Conservation (phyloP, 2,888 invertebrate genomes). For the Sinhomidia bicolor region DNA sequence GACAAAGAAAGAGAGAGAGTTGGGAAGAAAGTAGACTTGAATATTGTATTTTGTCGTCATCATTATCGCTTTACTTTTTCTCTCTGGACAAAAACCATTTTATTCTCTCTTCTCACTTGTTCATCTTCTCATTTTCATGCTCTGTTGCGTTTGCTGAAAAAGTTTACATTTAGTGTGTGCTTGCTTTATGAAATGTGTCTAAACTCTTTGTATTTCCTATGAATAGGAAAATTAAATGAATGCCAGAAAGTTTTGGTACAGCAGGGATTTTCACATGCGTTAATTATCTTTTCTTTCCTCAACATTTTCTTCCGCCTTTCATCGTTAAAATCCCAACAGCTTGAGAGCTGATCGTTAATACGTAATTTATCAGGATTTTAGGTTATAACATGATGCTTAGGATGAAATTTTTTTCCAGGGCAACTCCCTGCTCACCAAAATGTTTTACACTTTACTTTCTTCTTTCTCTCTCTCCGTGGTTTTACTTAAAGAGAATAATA, state of each 20-base stretch:
- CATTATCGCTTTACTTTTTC: not conserved
- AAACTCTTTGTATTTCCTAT: too few species aligned
- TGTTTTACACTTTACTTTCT: too few species aligned
- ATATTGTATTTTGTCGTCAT: not conserved
- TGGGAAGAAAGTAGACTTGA: too few species aligned
- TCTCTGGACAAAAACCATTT: not conserved
- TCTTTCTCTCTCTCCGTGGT: not conserved
- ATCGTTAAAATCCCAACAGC: not conserved
- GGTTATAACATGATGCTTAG: not conserved
- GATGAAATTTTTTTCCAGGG: not conserved
- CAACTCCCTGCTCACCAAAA: too few species aligned
- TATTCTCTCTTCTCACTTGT: not conserved
- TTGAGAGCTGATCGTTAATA: not conserved
- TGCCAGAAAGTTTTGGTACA: not conserved
- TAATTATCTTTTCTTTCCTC: not conserved
- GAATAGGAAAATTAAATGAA: not conserved
- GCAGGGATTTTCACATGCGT: not conserved
- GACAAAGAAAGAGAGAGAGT: too few species aligned
- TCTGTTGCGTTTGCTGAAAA: not conserved
- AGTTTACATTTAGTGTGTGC: too few species aligned
- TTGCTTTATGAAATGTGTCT: too few species aligned
- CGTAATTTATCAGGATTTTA: not conserved
- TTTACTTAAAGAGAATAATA: not conserved
- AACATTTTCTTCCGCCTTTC: not conserved
- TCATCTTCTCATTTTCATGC: not conserved